Percentiles rank a stretch among this genome's conserved stretches.
Evolutionary conservation across 2,113 vertebrate species (phyloP).

Genomic region (Hypocryptadius cinnamomeus): DNA sequence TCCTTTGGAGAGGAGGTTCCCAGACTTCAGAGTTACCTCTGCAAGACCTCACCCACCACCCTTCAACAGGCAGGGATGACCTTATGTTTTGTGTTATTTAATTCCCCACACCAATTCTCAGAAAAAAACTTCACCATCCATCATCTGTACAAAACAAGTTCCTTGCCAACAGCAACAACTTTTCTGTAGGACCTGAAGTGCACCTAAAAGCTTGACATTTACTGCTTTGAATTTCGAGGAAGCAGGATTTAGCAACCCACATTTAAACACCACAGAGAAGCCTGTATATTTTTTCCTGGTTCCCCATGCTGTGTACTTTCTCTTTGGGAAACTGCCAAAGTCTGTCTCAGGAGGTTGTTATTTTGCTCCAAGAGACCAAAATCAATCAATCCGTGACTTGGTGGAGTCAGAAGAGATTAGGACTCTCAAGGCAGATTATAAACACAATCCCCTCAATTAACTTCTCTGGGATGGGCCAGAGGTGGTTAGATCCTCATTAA

Average conservation of each 20-base stretch:
- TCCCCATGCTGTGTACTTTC: background rate
- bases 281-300: background rate
- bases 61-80: background rate
- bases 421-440: slow-evolving; percentile 59
- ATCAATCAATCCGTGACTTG: slow-evolving; percentile 62
- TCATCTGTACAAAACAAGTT: background rate
- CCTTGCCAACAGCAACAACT: background rate
- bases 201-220: background rate
- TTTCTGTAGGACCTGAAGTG: background rate
- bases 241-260: background rate
- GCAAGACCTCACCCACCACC: background rate
- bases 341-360: slow-evolving; percentile 47
- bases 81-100: background rate
- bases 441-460: slow-evolving; percentile 64
- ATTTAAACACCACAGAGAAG: background rate
- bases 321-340: slow-evolving; percentile 52
- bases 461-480: slow-evolving; percentile 39
- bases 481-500: slow-evolving; percentile 57
- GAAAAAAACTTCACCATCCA: background rate
- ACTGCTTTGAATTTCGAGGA: background rate
- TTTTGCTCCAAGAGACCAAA: slow-evolving; percentile 67
- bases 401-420: slow-evolving; percentile 54
- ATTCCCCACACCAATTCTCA: background rate
- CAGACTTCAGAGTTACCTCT: background rate
- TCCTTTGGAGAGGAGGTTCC: background rate